Evolutionary conservation across 1,140 invertebrate species (phyloP), one percentile per base, ranked within the genome.

Genomic region (Bursaphelenchus mucronatus): DNA sequence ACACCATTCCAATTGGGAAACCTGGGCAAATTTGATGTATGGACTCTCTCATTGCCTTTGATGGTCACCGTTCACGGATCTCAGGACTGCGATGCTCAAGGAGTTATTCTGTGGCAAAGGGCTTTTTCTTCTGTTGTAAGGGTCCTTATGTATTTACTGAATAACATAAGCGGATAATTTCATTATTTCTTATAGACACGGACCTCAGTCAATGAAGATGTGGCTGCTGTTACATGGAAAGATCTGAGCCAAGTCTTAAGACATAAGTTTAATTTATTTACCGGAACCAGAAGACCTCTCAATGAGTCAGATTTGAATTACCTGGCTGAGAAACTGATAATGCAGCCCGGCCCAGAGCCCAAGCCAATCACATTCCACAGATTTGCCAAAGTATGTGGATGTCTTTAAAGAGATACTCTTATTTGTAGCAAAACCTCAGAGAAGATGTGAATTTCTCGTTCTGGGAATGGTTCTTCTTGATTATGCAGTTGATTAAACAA

Each of bases 381-480:
- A 49, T 80, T 80, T 63, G 79, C 79, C 3, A 80, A 80, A 56
- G 77, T 80, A 55, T 50, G 17, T 40, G 66, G 47, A 9, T 30
- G 30, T 1, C 46, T 46, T 63, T 57, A 15, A 15, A 9, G 15
- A 13, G 15, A 40, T 19, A 67, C 45, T 39, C 55, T 19, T 61
- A 52, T 45, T 68, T 73, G 67, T 44, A 76, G 76, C 76, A 79
- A 69, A 81, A 78, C 55, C 66, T 80, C 17, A 61, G 78, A 1
- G 78, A 80, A 17, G 76, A 80, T 19, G 70, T 80, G 6, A 70
- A 61, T 40, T 80, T 80, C 57, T 80, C 79, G 1, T 80, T 80
- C 62, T 80, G 78, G 74, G 79, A 81, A 71, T 80, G 78, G 78
- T 81, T 80, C 57, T 80, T 80, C 64, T 69, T 75, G 17, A 80